Percentiles rank a stretch among this genome's conserved stretches.
Conservation (phyloP, 2,113 vertebrate genomes). For the Pituophis catenifer region DNA sequence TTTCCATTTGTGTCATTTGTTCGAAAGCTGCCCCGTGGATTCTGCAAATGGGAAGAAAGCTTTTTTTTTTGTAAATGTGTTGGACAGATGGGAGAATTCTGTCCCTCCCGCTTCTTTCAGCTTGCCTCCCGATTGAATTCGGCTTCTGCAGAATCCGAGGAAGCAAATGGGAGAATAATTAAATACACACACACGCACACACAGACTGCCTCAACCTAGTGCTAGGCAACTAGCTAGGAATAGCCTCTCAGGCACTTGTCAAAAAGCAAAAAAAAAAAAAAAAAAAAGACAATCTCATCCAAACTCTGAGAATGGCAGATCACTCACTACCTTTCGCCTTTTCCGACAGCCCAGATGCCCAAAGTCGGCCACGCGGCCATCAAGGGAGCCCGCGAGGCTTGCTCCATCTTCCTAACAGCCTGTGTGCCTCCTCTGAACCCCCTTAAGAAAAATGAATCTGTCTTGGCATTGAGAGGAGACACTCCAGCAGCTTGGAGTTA, state of each 20-base stretch:
- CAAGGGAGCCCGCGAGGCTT: constrained; percentile 27
- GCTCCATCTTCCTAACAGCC: constrained; percentile 33
- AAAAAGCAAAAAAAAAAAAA: neutral
- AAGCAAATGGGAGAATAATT: neutral
- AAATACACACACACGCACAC: too few species aligned
- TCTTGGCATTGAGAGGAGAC: constrained; percentile 24
- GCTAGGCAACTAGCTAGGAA: neutral
- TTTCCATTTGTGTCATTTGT: neutral
- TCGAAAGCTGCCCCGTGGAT: neutral
- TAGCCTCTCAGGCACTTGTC: neutral
- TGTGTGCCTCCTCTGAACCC: constrained; percentile 41
- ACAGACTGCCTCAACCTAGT: neutral
- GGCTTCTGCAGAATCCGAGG: neutral
- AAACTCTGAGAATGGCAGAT: constrained; percentile 29
- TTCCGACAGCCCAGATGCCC: constrained; percentile 29
- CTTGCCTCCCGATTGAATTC: constrained; percentile 16
- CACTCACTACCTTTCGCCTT: constrained; percentile 17
- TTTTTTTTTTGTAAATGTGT: neutral
- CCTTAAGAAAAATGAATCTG: constrained; percentile 43
- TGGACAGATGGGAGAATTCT: neutral
- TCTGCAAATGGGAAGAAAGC: neutral
- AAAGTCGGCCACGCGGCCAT: constrained; percentile 21
- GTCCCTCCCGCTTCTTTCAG: neutral
- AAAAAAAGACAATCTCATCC: neutral
- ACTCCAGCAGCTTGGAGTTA: neutral